Percentiles rank a stretch among this genome's conserved stretches.
Evolutionary conservation across 2,888 invertebrate species (phyloP).

Genomic region (Trachelus tabidus): DNA sequence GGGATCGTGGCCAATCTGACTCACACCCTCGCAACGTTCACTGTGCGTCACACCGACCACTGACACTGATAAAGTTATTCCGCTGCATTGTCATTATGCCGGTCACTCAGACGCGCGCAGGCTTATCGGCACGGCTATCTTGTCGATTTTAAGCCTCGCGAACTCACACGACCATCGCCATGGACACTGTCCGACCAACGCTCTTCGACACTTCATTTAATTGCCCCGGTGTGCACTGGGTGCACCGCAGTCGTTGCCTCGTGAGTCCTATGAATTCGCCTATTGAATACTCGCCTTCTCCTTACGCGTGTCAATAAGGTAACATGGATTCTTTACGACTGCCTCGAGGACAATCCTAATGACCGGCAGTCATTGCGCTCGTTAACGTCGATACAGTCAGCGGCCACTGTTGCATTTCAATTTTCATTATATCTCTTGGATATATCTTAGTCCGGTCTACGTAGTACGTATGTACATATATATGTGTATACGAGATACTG

Average conservation of each 20-base stretch:
- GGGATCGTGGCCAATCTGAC: background rate
- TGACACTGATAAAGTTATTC: background rate
- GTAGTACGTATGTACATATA: background rate
- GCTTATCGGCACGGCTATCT: background rate
- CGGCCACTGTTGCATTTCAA: conserved; percentile 4
- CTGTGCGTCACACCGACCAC: background rate
- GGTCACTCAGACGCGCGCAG: background rate
- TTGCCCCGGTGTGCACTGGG: background rate
- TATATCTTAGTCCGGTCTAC: background rate
- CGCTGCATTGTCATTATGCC: background rate
- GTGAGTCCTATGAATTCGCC: background rate
- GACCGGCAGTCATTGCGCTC: background rate
- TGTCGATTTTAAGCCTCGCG: background rate
- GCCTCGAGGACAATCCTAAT: background rate
- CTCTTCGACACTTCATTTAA: background rate
- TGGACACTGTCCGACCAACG: background rate
- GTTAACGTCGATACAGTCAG: background rate
- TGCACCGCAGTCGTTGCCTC: background rate
- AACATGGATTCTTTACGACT: background rate
- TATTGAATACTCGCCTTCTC: background rate
- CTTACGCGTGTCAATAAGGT: background rate
- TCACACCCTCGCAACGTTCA: background rate
- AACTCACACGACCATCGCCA: background rate
- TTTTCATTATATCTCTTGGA: background rate
- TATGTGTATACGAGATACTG: background rate